Percentiles rank a stretch among this genome's conserved stretches.
Evolutionary conservation across 2,888 invertebrate genomes (phyloP).

Genomic region (Drosophila mimica): DNA sequence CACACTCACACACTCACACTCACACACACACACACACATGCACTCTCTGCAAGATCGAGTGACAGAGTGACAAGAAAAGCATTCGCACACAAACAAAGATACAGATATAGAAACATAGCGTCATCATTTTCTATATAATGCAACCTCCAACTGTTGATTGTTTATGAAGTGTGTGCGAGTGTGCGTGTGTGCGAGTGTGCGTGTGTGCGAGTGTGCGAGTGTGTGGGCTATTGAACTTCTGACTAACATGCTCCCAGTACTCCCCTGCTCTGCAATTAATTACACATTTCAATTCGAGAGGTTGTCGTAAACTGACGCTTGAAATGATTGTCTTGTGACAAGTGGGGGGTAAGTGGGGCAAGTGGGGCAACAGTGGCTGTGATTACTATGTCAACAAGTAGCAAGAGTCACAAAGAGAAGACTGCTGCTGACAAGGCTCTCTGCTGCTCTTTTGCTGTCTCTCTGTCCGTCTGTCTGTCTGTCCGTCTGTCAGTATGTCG

Average conservation of each 20-base stretch:
- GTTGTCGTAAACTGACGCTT: conserved; percentile 9
- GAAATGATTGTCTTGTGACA: background rate
- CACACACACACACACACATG: conserved; percentile 3
- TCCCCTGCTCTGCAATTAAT: conserved; percentile 24
- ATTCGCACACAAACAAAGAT: conserved; percentile 5
- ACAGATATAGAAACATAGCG: background rate
- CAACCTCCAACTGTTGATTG: conserved; percentile 23
- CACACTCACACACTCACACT: background rate
- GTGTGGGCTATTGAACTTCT: background rate
- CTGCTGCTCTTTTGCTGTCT: background rate
- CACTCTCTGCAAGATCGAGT: background rate
- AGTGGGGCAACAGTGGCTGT: conserved; percentile 8
- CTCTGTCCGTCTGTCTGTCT: background rate
- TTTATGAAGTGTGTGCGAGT: background rate
- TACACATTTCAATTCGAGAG: conserved; percentile 31
- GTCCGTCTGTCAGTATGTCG: background rate
- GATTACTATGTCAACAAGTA: conserved; percentile 2
- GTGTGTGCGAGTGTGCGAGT: background rate
- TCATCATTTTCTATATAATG: conserved; percentile 21
- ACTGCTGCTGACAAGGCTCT: conserved; percentile 7
- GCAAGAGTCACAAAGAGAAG: background rate
- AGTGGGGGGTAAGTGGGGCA: background rate
- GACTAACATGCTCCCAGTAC: too few species aligned
- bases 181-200: background rate
- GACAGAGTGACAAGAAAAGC: conserved; percentile 6